A percentile compares a stretch with the other conserved stretches of the same genome.
These are phyloP conservation scores for Zeuzera pyrina DNA, from an alignment of 2,888 invertebrate species.

Conservation along the genomic window DNA sequence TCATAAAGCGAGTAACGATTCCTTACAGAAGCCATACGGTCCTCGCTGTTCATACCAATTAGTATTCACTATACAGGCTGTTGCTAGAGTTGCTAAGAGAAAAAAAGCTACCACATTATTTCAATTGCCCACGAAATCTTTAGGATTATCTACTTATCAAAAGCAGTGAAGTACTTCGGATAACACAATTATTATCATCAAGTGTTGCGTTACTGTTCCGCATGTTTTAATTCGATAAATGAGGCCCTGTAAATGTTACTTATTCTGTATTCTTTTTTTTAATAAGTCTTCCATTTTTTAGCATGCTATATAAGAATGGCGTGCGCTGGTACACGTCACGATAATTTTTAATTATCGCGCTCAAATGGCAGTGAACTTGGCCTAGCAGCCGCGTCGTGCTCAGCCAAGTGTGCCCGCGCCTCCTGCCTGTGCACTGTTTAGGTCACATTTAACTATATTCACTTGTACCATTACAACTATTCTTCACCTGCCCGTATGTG, in stretches of 20 bases:
- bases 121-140: no score
- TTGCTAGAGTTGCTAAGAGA: background rate
- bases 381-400: conserved; percentile 52
- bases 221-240: no score
- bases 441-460: conserved; percentile 56
- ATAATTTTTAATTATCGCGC: conserved; percentile 71
- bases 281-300: conserved; percentile 22
- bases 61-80: conserved; percentile 19
- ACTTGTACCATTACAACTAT: background rate
- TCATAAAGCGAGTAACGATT: no score
- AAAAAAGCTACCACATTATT: background rate
- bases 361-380: conserved; percentile 74
- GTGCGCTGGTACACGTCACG: conserved; percentile 66
- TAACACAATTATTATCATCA: no score
- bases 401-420: conserved; percentile 46
- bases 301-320: conserved; percentile 53
- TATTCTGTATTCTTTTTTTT: no score
- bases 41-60: conserved; percentile 30
- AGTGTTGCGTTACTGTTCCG: no score
- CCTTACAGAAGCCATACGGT: conserved; percentile 18
- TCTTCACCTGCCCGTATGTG: background rate
- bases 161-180: no score
- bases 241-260: no score
- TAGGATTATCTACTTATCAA: no score
- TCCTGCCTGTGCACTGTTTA: conserved; percentile 51